Conservation (phyloP, 1,140 invertebrate genomes). For the Philotrypesis tridentata region DNA sequence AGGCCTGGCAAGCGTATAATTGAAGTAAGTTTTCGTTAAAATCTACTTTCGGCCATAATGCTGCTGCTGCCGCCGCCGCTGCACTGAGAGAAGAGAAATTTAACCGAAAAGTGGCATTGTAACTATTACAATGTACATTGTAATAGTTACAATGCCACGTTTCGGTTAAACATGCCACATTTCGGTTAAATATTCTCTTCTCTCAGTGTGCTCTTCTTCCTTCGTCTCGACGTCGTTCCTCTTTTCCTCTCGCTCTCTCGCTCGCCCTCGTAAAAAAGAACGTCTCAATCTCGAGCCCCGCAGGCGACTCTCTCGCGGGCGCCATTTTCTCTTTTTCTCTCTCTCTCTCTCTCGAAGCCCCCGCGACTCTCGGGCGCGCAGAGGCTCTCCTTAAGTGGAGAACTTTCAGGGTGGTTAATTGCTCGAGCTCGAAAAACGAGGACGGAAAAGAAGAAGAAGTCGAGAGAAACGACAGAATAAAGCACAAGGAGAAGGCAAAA, state of each 20-base stretch:
- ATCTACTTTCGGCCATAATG: conserved; percentile 25
- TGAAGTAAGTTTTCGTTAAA: conserved; percentile 47
- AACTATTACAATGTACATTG: no score
- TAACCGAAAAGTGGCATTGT: no score
- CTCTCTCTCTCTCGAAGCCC: conserved; percentile 32
- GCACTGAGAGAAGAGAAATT: no score
- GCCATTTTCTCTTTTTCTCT: conserved; percentile 46
- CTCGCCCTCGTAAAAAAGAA: conserved; percentile 42
- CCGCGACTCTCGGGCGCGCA: not conserved
- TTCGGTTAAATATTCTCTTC: no score
- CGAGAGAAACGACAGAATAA: conserved; percentile 42
- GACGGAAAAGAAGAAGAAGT: conserved; percentile 42
- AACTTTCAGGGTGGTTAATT: conserved; percentile 61
- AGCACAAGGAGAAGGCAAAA: conserved; percentile 4
- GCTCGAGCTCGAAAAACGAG: conserved; percentile 56
- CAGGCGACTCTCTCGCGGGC: not conserved
- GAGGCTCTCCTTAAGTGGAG: conserved; percentile 50
- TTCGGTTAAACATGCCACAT: no score
- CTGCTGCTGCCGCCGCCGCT: no score
- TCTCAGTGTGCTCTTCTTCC: not conserved
- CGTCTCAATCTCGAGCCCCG: conserved; percentile 46
- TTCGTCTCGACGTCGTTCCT: no score
- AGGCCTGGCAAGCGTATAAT: not conserved
- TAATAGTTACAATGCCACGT: no score
- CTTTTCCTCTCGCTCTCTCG: not conserved